phyloP scores from a whole-genome alignment of 2,113 vertebrate species.

The Phodopus roborovskii region DNA sequence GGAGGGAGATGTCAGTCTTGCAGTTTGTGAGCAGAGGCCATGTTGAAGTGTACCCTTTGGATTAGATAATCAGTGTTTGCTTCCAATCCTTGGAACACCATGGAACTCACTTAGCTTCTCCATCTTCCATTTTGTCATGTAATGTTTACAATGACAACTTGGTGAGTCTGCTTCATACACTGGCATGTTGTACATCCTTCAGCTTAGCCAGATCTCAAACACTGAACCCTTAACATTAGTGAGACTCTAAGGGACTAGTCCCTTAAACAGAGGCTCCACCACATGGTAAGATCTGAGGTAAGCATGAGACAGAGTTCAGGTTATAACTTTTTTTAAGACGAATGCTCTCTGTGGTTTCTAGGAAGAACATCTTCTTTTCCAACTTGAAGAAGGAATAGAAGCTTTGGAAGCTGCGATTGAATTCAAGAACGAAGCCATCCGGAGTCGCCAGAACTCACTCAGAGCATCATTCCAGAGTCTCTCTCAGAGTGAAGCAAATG shows the following conservation, averaged over 20 bases:
- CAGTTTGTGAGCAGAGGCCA: neutral
- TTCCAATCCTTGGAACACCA: neutral
- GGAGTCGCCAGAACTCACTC: slow-evolving; percentile 87
- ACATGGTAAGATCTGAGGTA: slow-evolving; percentile 2
- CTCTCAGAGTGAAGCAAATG: slow-evolving; percentile 84
- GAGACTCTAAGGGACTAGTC: neutral
- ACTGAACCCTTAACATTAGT: slow-evolving; percentile 6
- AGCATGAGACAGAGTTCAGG: neutral
- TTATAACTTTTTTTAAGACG: slow-evolving; percentile 45
- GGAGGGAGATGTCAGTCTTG: neutral
- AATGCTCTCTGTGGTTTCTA: slow-evolving; percentile 80
- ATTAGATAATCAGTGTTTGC: neutral
- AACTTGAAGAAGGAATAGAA: slow-evolving; percentile 93
- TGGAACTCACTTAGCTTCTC: neutral
- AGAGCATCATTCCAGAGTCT: slow-evolving; percentile 84
- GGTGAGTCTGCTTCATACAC: neutral
- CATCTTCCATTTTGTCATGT: slow-evolving; percentile 11
- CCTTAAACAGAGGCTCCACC: neutral
- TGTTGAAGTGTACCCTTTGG: neutral
- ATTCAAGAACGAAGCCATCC: slow-evolving; percentile 91
- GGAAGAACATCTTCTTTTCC: slow-evolving; percentile 92
- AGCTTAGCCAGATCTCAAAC: neutral
- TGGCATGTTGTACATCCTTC: neutral
- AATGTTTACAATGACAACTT: neutral
- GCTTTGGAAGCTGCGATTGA: slow-evolving; percentile 93